A percentile compares a stretch with the other conserved stretches of the same genome.
Evolutionary conservation across 2,113 vertebrate genomes (phyloP).

Genomic region (Plectropomus leopardus): DNA sequence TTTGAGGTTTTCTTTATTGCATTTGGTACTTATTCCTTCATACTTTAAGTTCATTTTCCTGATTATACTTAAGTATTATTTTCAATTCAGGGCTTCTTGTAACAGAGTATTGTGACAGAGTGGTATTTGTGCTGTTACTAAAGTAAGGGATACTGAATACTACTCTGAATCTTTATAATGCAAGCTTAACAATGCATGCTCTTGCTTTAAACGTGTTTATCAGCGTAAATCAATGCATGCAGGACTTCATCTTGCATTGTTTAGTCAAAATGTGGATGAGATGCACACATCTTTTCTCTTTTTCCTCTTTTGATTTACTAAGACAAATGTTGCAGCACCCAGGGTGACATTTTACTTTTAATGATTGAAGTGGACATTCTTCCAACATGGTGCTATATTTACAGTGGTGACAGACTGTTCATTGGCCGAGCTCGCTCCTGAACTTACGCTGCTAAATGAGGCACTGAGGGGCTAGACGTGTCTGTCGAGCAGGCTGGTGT

Average conservation of each 20-base stretch:
- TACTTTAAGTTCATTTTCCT: too few relatives aligned
- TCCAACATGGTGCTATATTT: constrained; percentile 35
- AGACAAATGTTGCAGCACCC: background rate
- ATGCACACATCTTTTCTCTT: background rate
- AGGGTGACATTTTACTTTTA: background rate
- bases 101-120: too few relatives aligned
- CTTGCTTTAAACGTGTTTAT: background rate
- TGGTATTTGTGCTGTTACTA: too few relatives aligned
- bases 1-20: too few relatives aligned
- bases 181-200: too few relatives aligned
- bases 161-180: too few relatives aligned
- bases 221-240: too few relatives aligned
- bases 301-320: background rate
- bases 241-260: background rate
- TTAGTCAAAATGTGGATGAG: background rate
- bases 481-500: constrained; percentile 63
- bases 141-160: too few relatives aligned
- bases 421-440: constrained; percentile 29
- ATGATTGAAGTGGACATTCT: background rate
- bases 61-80: too few relatives aligned
- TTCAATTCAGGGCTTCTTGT: too few relatives aligned
- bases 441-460: constrained; percentile 57
- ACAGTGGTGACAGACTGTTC: constrained; percentile 47
- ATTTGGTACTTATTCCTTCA: too few relatives aligned
- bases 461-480: constrained; percentile 45